phyloP scores from a whole-genome alignment of 1,140 invertebrate genomes.

The Cydia splendana region DNA sequence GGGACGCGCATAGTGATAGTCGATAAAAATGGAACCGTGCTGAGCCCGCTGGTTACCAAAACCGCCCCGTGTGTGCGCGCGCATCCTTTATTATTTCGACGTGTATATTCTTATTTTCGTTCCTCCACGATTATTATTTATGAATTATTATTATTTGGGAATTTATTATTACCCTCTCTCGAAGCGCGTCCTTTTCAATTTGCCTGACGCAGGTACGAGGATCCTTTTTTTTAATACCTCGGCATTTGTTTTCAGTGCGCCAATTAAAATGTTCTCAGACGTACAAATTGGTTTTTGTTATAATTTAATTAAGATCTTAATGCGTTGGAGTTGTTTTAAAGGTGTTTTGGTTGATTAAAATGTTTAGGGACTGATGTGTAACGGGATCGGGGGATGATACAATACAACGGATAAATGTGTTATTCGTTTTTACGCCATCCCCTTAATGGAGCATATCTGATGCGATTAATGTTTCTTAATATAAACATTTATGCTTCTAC shows the following conservation, averaged over 20 bases:
- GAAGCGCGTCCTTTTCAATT: constrained; percentile 77
- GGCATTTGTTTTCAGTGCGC: constrained; percentile 65
- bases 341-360: constrained; percentile 17
- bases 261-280: constrained; percentile 68
- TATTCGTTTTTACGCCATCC: background rate
- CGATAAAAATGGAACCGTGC: too few species aligned
- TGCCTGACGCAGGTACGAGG: constrained; percentile 60
- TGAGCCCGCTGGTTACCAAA: constrained; percentile 44
- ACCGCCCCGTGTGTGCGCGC: constrained; percentile 55
- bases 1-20: too few species aligned
- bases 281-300: constrained; percentile 67
- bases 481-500: too few species aligned
- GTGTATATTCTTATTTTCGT: constrained; percentile 77
- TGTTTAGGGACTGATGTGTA: background rate
- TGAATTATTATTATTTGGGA: constrained; percentile 79
- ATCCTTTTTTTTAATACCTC: constrained; percentile 62
- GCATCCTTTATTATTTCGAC: constrained; percentile 78
- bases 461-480: too few species aligned
- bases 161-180: constrained; percentile 74
- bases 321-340: constrained; percentile 23
- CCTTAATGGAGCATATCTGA: too few species aligned
- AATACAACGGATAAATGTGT: background rate
- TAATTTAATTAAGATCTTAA: constrained; percentile 62
- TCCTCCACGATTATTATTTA: constrained; percentile 77
- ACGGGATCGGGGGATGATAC: background rate